Evolutionary conservation across 2,113 vertebrate genomes (phyloP), one percentile per base, ranked within the genome.

Genomic region (Plestiodon gilberti): DNA sequence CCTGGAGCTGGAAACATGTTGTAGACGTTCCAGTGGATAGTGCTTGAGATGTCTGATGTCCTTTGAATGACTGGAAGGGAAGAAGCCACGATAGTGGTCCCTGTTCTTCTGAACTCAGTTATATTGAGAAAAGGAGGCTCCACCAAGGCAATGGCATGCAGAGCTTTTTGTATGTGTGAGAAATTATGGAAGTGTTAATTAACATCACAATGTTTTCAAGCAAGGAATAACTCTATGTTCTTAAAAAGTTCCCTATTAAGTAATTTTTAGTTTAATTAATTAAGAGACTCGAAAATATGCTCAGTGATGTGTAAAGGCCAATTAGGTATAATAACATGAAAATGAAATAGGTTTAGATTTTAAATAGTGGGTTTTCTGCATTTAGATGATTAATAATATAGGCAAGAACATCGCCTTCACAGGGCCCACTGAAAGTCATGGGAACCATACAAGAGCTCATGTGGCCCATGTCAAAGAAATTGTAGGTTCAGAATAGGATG

Each of bases 201-300:
- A 90, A 83, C 91, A 85, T 75, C n/a, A 87, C 78, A 62, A 89
- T 90, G 94, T 88, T 92, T 40, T 57, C 57, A 88, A 74, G 87
- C 74, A 93, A 85, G 91, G 88, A 78, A 74, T 57, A 65, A 18
- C 82, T n/a, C 52, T 40, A 83, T 75, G 70, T 74, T 74, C 30
- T 65, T 82, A 78, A 86, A 59, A 87, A 61, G 81, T 1, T 18
- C 73, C 38, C 57, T 83, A 80, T 73, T 74, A 92, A 88, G 69
- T 86, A n/a, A 52, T 80, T 80, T 79, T 65, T 80, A 64, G 30
- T 73, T 52, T 3, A 84, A 55, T 3, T 78, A 89, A 86, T 71
- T 84, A 88, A 88, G 7, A 85, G 78, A 78, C 40, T 71, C 1
- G 59, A 85, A 91, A 89, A 89, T n/a, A n/a, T 4, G 38, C 28